Base-by-base conservation (phyloP, 2,797 vertebrate species). In the Mallotus villosus region DNA sequence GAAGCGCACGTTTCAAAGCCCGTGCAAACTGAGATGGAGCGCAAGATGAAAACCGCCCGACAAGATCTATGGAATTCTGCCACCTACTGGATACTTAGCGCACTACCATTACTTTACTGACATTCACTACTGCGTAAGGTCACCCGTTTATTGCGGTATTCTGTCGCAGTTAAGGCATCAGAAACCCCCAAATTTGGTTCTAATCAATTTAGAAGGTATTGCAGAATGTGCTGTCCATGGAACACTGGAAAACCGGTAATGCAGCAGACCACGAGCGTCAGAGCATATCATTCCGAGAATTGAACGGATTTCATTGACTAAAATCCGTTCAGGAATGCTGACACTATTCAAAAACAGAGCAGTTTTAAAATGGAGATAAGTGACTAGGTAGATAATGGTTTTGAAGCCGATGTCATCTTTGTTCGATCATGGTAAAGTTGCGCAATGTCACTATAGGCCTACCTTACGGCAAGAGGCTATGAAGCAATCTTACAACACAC, bases 11-110 rank as follows among this genome's bases (percentile, higher is more conserved):
- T 46, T 63, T 53, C n/a, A 29, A 14, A 32, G 29, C 51, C 2
- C 59, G 29, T n/a, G 29, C 24, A n/a, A 19, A 58, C 11, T 9
- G 29, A 58, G 19, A 51, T 53, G 11, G 11, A 61, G 67, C 57
- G 70, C 25, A 63, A 2, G 17, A 61, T 21, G 16, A 57, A 58
- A 27, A 19, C 17, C 27, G 4, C 14, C 9, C 34, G 4, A 29
- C 21, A 60, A 27, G 16, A 58, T 12, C 27, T 55, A 27, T 34
- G 27, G 16, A 51, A 62, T 25, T 19, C 24, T 68, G 72, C 49
- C 66, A 27, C 21, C 72, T 68, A 57, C 29, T 68, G 66, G 66
- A 17, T 34, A 16, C 11, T 51, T 67, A 19, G 11, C 65, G 7
- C 12, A 32, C 22, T 12, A 17, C 58, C 22, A 60, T 17, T 8